Base-by-base conservation (phyloP, 2,888 invertebrate species). In the Phoenoteleia sp. region DNA sequence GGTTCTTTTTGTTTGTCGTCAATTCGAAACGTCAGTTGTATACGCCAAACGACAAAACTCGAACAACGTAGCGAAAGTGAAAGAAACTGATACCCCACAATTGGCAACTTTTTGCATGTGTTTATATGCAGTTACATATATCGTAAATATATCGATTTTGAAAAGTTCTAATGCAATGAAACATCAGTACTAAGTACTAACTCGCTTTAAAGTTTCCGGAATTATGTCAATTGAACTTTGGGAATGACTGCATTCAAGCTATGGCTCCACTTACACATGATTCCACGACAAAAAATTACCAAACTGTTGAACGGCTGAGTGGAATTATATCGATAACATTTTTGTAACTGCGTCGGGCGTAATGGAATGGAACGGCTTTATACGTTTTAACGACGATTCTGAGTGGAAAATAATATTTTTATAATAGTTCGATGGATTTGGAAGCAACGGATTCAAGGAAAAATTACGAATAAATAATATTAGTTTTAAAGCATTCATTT, bases 141-240 rank as follows among this genome's bases (percentile, higher is more conserved):
- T 47, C 27, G 42, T 9, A 25, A 27, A 67, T 69, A 58, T 58
- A 58, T 54, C 58, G 36, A 36, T 23, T 7, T 5, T 13, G 15
- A 29, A 67, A 67, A 77, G 15, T 77, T 77, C 39, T 54, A 39
- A 58, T 39, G 45, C 58, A 47, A 67, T 77, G 45, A 77, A 77
- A 77, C 29, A 58, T 27, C 27, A 47, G 58, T 77, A 60, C 60
- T 69, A 36, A 77, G 49, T 36, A 56, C 49, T 56, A 49, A 77
- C 39, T 47, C 77, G n/a, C 47, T 75, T 56, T 42, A 56, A 66
- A 76, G 66, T 66, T 76, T 66, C 33, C 27, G 11, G 36, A 66
- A 66, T 76, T 23, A 56, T 58, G 67, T 60, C 77, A 56, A 77
- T 39, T 69, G 39, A 60, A 69, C 60, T 69, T 67, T 19, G 27